Evolutionary conservation across 2,888 invertebrate genomes (phyloP).

Genomic region (Tiliacea citrago): DNA sequence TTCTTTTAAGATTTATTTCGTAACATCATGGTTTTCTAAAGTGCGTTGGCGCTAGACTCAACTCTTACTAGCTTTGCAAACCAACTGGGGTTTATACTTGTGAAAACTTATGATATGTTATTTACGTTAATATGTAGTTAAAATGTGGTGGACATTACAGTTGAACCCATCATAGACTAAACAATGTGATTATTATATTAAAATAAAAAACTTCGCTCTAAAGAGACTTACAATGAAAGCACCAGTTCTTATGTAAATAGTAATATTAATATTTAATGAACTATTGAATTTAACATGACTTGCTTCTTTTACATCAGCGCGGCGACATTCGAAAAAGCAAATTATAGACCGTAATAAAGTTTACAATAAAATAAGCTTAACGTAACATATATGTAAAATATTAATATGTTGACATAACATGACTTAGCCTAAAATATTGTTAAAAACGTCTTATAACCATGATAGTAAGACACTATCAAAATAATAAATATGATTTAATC

Average conservation of each 20-base stretch:
- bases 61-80: not conserved
- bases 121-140: not conserved
- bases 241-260: constrained; percentile 27
- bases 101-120: not conserved
- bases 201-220: constrained; percentile 1
- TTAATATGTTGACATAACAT: constrained; percentile 84
- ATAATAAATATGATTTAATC: constrained; percentile 82
- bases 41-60: not conserved
- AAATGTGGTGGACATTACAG: not conserved
- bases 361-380: constrained; percentile 82
- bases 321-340: constrained; percentile 80
- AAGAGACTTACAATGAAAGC: constrained; percentile 37
- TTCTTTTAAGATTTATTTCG: not conserved
- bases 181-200: constrained; percentile 10
- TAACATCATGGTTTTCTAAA: not conserved
- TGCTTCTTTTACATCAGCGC: constrained; percentile 39
- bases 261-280: constrained; percentile 12
- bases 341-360: constrained; percentile 82
- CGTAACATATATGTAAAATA: constrained; percentile 82
- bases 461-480: constrained; percentile 66
- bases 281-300: constrained; percentile 27
- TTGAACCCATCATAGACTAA: not conserved
- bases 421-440: constrained; percentile 69
- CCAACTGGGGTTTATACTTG: not conserved
- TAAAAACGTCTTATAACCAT: constrained; percentile 69